phyloP scores from a whole-genome alignment of 2,888 invertebrate genomes.

The Nesidiocoris tenuis region DNA sequence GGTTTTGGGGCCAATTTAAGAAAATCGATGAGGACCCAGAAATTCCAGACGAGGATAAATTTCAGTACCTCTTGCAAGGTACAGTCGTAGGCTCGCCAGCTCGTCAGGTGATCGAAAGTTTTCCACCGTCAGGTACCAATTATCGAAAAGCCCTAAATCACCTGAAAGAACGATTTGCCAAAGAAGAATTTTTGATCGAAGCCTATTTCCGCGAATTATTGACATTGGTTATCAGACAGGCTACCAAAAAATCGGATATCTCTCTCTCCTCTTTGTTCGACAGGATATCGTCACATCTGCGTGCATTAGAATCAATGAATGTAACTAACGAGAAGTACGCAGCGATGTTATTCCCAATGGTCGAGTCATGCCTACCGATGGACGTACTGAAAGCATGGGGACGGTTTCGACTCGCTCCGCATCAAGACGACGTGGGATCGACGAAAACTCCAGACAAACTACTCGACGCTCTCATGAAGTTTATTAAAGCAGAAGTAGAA shows the following conservation, averaged over 20 bases:
- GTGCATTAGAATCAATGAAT: slow-evolving; percentile 18
- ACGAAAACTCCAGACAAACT: no score
- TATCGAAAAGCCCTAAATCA: slow-evolving; percentile 11
- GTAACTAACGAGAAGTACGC: slow-evolving; percentile 13
- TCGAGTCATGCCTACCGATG: slow-evolving; percentile 20
- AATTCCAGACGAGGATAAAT: slow-evolving; percentile 37
- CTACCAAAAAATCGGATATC: background rate
- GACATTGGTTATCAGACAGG: slow-evolving; percentile 13
- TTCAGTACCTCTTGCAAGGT: slow-evolving; percentile 47
- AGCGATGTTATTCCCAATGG: slow-evolving; percentile 25
- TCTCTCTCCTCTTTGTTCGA: slow-evolving; percentile 11
- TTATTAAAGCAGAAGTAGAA: no score
- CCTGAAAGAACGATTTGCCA: slow-evolving; percentile 49
- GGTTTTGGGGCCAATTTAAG: slow-evolving; percentile 24
- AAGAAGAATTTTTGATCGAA: slow-evolving; percentile 52
- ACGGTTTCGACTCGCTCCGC: background rate
- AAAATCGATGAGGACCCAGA: background rate
- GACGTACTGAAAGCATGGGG: slow-evolving; percentile 22
- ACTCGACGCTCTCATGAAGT: no score
- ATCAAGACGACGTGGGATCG: no score
- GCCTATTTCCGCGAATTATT: slow-evolving; percentile 49
- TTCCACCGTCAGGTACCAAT: slow-evolving; percentile 41
- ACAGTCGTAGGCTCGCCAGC: slow-evolving; percentile 43
- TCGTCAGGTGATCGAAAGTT: slow-evolving; percentile 46
- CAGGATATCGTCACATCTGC: slow-evolving; percentile 16